Base-by-base conservation (phyloP, 2,888 invertebrate species). In the Myopa tessellatipennis region DNA sequence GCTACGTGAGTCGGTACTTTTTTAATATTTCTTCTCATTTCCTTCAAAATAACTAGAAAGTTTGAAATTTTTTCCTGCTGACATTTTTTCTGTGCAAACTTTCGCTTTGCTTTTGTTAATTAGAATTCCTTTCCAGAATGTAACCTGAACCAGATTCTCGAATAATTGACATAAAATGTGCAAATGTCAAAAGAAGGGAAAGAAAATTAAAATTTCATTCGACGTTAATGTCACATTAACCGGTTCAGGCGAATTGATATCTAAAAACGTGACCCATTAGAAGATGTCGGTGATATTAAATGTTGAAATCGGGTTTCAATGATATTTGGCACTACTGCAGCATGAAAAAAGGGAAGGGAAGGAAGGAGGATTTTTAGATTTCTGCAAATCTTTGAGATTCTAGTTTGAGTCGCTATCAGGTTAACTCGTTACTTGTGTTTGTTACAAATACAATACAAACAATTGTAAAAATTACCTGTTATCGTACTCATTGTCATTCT, bases 201-300 rank as follows among this genome's bases (percentile, higher is more conserved):
- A 73, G 34, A 16, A 36, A 26, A 63, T 74, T 74, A n/a, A 67
- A 65, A 65, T 67, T 58, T 55, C 7, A 68, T 74, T 36, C 40
- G 4, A 69, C 18, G 40, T 67, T 40, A 60, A 60, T 60, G 58
- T 75, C 38, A 38, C 68, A 69, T 60, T 45, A 75, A n/a, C 60
- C 18, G 26, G 52, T 74, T 71, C 52, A 74, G 74, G 36, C 67
- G 52, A 55, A 55, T n/a, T 5, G 55, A 55, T n/a, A 55, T 55
- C 14, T 55, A 4, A 45, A 45, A 55, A 16, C 55, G 55, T n/a
- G 55, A 55, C 14, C 55, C 5, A 55, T 50, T 50, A 50, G 3
- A 50, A 8, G 50, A 26, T 26, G 26, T 26, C 26, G 26, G 1
- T 26, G 1, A 26, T 26, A 26, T 26, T 26, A 45, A 1, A 10